A percentile compares a stretch with the other conserved stretches of the same genome.
Evolutionary conservation across 53 echinoderm and acorn worm genomes (phyloP).

Genomic region (Luidia sarsii): DNA sequence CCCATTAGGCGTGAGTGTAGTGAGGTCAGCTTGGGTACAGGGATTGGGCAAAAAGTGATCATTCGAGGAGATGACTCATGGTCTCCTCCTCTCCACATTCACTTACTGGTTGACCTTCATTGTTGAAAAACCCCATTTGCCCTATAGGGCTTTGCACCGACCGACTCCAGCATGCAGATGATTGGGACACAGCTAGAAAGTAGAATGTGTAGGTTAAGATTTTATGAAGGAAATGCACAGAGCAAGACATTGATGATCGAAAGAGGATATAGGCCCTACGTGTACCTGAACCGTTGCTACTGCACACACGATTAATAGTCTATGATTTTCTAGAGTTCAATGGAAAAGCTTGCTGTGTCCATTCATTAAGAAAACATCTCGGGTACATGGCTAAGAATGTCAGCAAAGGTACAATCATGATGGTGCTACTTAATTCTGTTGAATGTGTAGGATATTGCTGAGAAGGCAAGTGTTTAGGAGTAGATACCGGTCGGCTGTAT

Average conservation of each 20-base stretch:
- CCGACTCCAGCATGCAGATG: too few species aligned
- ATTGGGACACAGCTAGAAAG: too few species aligned
- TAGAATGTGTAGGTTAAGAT: too few species aligned
- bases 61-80: too few species aligned
- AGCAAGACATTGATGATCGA: not conserved
- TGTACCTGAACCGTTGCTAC: too few species aligned
- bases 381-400: not conserved
- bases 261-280: not conserved
- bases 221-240: not conserved
- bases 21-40: too few species aligned
- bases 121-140: too few species aligned
- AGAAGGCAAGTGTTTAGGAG: not conserved
- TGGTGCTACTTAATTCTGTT: conserved; percentile 44
- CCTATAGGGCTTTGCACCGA: too few species aligned
- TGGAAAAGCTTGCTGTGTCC: not conserved
- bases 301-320: not conserved
- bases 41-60: too few species aligned
- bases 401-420: not conserved
- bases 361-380: not conserved
- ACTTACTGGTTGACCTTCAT: too few species aligned
- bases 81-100: too few species aligned
- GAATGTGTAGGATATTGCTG: not conserved
- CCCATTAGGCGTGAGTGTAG: too few species aligned
- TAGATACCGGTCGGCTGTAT: not conserved
- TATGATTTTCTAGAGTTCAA: not conserved